Evolutionary conservation across 1,140 invertebrate genomes (phyloP).

Genomic region (Chrysoperla carnea): DNA sequence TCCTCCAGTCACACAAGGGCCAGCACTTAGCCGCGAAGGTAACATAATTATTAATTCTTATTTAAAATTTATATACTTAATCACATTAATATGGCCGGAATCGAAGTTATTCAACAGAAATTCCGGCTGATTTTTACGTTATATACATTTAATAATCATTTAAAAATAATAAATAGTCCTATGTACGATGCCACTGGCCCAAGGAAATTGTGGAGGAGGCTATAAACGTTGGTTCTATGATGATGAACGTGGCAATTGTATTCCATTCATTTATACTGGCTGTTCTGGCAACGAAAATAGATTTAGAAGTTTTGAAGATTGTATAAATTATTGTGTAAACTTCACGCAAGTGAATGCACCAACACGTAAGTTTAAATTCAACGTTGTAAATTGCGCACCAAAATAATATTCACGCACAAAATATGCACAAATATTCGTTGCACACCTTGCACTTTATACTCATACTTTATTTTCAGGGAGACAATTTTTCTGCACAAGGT

Average conservation of each 20-base stretch:
- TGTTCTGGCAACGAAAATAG: slow-evolving; percentile 64
- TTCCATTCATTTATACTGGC: slow-evolving; percentile 63
- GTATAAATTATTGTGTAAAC: slow-evolving; percentile 36
- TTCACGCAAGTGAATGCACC: slow-evolving; percentile 16
- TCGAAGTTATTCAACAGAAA: slow-evolving; percentile 3
- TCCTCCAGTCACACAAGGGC: slow-evolving; percentile 22
- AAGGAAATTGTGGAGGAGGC: slow-evolving; percentile 35
- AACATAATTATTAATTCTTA: neutral
- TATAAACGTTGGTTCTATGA: slow-evolving; percentile 70
- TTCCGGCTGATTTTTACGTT: neutral
- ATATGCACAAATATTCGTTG: neutral
- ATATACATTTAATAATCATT: slow-evolving; percentile 1
- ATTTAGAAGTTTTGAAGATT: slow-evolving; percentile 53
- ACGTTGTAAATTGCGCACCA: neutral
- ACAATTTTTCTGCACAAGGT: too few relatives aligned
- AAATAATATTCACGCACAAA: neutral
- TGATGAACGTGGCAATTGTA: slow-evolving; percentile 44
- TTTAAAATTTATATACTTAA: neutral
- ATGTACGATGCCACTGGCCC: slow-evolving; percentile 48
- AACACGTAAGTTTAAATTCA: slow-evolving; percentile 21
- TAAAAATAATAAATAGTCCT: slow-evolving; percentile 8
- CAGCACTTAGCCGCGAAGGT: slow-evolving; percentile 21
- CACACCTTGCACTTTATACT: too few relatives aligned
- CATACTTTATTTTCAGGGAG: too few relatives aligned
- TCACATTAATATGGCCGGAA: slow-evolving; percentile 7